Evolutionary conservation across 2,113 vertebrate species (phyloP), one percentile per base, ranked within the genome.

Genomic region (Ictalurus punctatus): DNA sequence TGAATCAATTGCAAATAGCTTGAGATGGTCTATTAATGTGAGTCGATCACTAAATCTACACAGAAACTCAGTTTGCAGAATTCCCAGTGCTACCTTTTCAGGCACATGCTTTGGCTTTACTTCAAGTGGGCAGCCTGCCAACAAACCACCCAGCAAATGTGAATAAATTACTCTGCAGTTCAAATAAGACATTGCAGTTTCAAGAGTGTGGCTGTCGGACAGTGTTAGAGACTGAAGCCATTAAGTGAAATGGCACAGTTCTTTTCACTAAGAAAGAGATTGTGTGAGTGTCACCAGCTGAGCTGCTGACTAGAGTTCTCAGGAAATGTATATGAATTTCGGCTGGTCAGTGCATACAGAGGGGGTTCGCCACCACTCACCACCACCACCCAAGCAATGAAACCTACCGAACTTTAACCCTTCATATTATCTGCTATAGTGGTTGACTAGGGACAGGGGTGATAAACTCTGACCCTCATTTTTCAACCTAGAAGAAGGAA

Each of bases 31-130:
- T 85, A 48, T 54, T 89, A 81, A 82, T 89, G 86, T 78, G 76
- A 78, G 48, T 86, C 59, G 54, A 80, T 91, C 89, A 79, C 58
- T 83, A 83, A 84, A 86, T 84, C 85, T 27, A 56, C 80, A 87
- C 82, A 81, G 65, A 89, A 89, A 73, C 52, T 84, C 81, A 63
- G 76, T 89, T 89, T 86, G 83, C 88, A 88, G 88, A 90, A 90
- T 88, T 86, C 80, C 61, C 86, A 87, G 17, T 48, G 79, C 86
- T 90, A 78, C 63, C 67, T 93, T 90, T 92, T 92, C 92, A 93
- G 91, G 93, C 93, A 93, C 92, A 94, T 93, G 93, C 90, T 92
- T 92, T 95, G 94, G 93, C 94, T 92, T 90, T 67, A 44, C 58
- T 81, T 63, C 88, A 88, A 74, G 90, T 54, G 69, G 93, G 92